A percentile compares a stretch with the other conserved stretches of the same genome.
phyloP scores from a whole-genome alignment of 2,888 invertebrate genomes.

The Eupithecia vulgata region DNA sequence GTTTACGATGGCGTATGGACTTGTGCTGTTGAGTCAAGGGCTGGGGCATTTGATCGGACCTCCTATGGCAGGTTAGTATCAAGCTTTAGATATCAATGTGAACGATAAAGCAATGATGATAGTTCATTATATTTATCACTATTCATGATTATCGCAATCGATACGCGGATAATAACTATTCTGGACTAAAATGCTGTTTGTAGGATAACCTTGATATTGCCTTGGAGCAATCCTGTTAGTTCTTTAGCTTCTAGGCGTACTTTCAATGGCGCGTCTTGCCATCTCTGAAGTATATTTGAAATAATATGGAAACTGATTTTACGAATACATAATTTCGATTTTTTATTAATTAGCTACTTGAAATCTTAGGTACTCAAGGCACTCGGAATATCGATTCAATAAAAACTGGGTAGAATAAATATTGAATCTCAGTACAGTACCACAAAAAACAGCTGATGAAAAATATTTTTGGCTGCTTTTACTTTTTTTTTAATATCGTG shows the following conservation, averaged over 20 bases:
- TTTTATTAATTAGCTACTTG: not conserved
- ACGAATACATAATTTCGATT: not conserved
- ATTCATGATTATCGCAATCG: not conserved
- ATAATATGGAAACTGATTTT: not conserved
- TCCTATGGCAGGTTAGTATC: conserved; percentile 91
- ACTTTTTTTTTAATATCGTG: too few species aligned
- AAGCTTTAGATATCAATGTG: not conserved
- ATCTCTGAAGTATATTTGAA: not conserved
- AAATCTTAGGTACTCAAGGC: not conserved
- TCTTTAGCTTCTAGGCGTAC: not conserved
- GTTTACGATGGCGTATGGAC: conserved; percentile 96
- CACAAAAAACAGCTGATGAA: too few species aligned
- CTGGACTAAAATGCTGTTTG: not conserved
- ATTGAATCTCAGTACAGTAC: too few species aligned
- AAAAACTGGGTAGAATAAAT: too few species aligned
- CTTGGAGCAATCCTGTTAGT: not conserved
- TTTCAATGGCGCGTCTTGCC: not conserved
- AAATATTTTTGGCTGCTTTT: too few species aligned
- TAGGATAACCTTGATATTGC: not conserved
- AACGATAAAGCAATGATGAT: not conserved
- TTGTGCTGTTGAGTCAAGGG: conserved; percentile 95
- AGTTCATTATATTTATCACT: not conserved
- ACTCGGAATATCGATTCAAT: not conserved
- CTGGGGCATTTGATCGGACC: conserved; percentile 96
- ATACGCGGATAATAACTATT: not conserved